phyloP scores from a whole-genome alignment of 1,140 invertebrate species.

The Subanguina moxae region DNA sequence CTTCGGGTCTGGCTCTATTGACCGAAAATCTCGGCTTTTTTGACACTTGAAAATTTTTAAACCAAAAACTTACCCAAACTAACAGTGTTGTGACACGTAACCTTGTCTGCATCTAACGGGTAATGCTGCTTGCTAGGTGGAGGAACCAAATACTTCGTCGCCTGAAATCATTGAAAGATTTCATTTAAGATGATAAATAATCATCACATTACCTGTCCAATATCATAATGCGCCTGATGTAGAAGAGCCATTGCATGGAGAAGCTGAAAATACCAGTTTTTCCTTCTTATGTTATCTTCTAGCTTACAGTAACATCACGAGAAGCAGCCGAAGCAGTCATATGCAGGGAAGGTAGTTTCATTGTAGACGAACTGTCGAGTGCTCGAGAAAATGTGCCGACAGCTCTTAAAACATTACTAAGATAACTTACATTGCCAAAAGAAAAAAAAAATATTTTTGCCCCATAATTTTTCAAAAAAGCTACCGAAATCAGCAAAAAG shows the following conservation, averaged over 20 bases:
- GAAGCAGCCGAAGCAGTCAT: conserved; percentile 98
- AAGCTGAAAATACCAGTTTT: conserved; percentile 11
- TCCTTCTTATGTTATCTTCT: too few relatives aligned
- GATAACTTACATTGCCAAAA: neutral
- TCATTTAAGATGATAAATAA: neutral
- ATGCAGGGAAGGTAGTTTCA: conserved; percentile 94
- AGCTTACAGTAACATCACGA: conserved; percentile 82
- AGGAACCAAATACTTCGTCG: conserved; percentile 87
- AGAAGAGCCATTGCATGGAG: conserved; percentile 97
- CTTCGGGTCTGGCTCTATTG: too few relatives aligned
- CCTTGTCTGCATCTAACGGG: conserved; percentile 49
- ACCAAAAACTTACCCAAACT: conserved; percentile 76
- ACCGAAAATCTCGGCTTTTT: too few relatives aligned
- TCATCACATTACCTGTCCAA: conserved; percentile 66
- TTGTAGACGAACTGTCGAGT: conserved; percentile 91
- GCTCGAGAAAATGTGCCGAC: conserved; percentile 97
- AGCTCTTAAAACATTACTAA: conserved; percentile 69
- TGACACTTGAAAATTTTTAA: too few relatives aligned
- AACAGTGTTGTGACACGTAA: conserved; percentile 50
- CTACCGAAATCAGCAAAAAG: conserved; percentile 1
- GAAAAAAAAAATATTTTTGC: conserved; percentile 1
- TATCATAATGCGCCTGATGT: conserved; percentile 84
- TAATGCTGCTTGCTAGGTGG: conserved; percentile 63
- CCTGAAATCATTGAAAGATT: conserved; percentile 55
- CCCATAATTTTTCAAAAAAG: too few relatives aligned